Conservation (phyloP, 2,888 invertebrate species). For the Microctonus hyperodae region DNA sequence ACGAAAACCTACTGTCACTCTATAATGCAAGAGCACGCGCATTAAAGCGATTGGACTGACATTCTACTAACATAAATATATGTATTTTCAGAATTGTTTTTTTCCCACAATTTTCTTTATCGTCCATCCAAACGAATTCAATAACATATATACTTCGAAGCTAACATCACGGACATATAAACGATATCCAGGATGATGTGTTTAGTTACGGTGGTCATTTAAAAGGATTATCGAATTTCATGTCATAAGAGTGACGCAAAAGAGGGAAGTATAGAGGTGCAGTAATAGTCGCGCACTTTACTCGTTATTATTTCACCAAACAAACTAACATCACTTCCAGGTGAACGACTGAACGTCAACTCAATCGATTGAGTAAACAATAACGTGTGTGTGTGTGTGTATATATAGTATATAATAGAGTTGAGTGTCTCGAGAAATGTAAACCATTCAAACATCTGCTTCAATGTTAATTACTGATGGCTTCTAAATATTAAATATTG, state of each 20-base stretch:
- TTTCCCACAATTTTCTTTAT: constrained; percentile 43
- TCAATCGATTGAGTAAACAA: constrained; percentile 15
- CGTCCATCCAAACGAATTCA: constrained; percentile 27
- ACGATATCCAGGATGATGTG: constrained; percentile 16
- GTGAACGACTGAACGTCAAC: constrained; percentile 21
- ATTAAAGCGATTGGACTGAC: constrained; percentile 52
- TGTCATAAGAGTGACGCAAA: constrained; percentile 33
- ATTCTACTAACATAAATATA: constrained; percentile 24
- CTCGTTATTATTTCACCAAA: constrained; percentile 48
- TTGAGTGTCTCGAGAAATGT: constrained; percentile 8
- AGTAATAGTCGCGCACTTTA: constrained; percentile 17
- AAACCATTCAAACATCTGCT: constrained; percentile 10
- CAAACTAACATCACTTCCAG: constrained; percentile 36
- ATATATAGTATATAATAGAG: neutral
- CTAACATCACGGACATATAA: constrained; percentile 8
- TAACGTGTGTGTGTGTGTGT: no score
- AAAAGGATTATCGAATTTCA: constrained; percentile 50
- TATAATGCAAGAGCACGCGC: constrained; percentile 47
- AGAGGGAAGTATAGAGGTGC: neutral
- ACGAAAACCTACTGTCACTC: constrained; percentile 39
- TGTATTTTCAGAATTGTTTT: constrained; percentile 3
- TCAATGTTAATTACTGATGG: constrained; percentile 4
- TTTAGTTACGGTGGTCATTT: constrained; percentile 37
- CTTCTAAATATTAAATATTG: constrained; percentile 11
- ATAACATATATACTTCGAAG: constrained; percentile 30